Evolutionary conservation across 2,113 vertebrate genomes (phyloP), one percentile per base, ranked within the genome.

Genomic region (Vidua macroura): DNA sequence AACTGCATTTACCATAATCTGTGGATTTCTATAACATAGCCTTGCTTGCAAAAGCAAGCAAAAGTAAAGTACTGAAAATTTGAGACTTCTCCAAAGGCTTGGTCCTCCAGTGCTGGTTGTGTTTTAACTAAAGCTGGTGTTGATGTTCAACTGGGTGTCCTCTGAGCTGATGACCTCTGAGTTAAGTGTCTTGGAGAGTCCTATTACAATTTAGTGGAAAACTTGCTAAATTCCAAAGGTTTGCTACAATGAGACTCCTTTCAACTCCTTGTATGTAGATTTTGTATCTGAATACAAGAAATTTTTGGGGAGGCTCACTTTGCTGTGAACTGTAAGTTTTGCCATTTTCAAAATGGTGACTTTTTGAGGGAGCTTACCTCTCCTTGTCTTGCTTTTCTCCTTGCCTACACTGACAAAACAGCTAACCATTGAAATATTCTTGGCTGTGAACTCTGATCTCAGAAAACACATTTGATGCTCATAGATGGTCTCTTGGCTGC

Each of bases 391-490:
- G 37, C 6, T 96, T 59, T 92, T 85, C 48, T 69, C 43, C n/a
- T 62, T 83, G 80, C 48, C 86, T 88, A 24, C 24, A 39, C 56
- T 73, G 70, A 81, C 77, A 96, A 86, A 91, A 67, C 5, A 94
- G 35, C 62, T 43, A 96, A 83, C 43, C 67, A 95, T 52, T 88
- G 92, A 92, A 96, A 95, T 79, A 95, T 63, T 92, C 41, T 85
- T 92, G 96, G 82, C 93, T 92, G 82, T 95, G 96, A 96, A 84
- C 80, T 96, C 8, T 83, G 92, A 83, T 85, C 85, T 83, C 92
- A 85, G 70, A 88, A 94, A 91, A 91, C 59, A 92, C 21, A 27
- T 83, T 94, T 94, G 93, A 91, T 97, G 92, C 92, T 96, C 96
- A 86, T 91, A 82, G 94, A 92, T 93, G 70, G 49, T 94, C 93